These are phyloP conservation scores for Lepidurus packardi DNA, from an alignment of 1,140 invertebrate species.

Conservation along the genomic window DNA sequence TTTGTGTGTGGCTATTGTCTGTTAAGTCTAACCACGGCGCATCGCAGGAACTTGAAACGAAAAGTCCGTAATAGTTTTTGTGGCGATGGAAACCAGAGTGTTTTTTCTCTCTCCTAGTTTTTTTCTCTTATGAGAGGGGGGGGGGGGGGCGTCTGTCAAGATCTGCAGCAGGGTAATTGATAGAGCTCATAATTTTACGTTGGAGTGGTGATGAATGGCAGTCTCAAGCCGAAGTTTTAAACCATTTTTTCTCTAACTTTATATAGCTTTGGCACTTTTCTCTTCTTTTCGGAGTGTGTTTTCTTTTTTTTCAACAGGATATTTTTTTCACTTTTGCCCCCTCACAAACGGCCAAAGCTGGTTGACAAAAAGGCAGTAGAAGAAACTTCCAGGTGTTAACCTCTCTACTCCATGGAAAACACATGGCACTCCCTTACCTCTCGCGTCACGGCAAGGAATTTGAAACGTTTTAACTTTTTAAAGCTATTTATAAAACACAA, in stretches of 20 bases:
- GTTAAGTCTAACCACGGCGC: no score
- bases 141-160: background rate
- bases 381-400: background rate
- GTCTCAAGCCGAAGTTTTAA: background rate
- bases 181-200: constrained; percentile 12
- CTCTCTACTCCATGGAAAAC: background rate
- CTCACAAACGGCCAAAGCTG: background rate
- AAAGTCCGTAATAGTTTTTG: no score
- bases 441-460: background rate
- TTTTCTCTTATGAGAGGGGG: background rate
- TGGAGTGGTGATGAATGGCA: constrained; percentile 15
- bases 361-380: background rate
- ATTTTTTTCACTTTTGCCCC: background rate
- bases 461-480: background rate
- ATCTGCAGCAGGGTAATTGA: background rate
- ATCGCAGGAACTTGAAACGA: no score
- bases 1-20: no score
- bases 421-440: background rate
- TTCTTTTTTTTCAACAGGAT: background rate
- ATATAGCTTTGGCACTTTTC: background rate
- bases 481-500: constrained; percentile 12
- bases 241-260: background rate
- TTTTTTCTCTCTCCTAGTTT: background rate
- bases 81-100: background rate
- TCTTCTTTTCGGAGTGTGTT: background rate